Percentiles rank a stretch among this genome's conserved stretches.
Conservation (phyloP, 2,888 invertebrate species). For the Idaea dimidiata region DNA sequence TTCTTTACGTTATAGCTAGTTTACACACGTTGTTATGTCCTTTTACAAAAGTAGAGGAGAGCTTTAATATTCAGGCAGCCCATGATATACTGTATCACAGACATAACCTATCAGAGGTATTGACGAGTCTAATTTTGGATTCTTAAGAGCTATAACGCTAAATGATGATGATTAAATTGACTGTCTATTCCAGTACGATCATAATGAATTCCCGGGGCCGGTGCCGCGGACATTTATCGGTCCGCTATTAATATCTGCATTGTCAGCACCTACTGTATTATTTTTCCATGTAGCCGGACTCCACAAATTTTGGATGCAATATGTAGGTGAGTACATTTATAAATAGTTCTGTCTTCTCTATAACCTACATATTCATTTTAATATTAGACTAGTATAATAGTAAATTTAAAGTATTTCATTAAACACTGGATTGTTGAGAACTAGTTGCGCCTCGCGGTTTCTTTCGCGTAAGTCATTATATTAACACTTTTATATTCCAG, state of each 20-base stretch:
- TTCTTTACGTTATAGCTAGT: conserved; percentile 87
- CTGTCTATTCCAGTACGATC: conserved; percentile 91
- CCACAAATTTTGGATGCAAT: conserved; percentile 93
- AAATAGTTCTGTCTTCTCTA: conserved; percentile 6
- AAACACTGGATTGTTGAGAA: neutral
- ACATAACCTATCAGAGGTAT: conserved; percentile 91
- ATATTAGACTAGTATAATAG: conserved; percentile 9
- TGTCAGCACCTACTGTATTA: conserved; percentile 88
- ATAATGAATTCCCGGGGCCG: conserved; percentile 97
- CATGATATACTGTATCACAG: conserved; percentile 97
- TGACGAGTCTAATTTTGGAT: conserved; percentile 74
- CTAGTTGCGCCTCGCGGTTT: neutral
- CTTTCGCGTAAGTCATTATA: neutral
- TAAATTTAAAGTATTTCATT: neutral
- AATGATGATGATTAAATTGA: conserved; percentile 33
- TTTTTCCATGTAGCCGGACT: conserved; percentile 84
- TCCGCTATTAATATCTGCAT: conserved; percentile 88
- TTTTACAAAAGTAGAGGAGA: conserved; percentile 99
- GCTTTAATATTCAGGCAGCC: conserved; percentile 98
- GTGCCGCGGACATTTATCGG: conserved; percentile 98
- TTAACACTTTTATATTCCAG: conserved; percentile 76
- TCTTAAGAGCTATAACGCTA: conserved; percentile 38
- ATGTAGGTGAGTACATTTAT: conserved; percentile 87
- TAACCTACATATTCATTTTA: conserved; percentile 2
- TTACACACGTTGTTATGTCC: conserved; percentile 93